Base-by-base conservation (phyloP, 2,797 vertebrate species). In the Craterocephalus amniculus region DNA sequence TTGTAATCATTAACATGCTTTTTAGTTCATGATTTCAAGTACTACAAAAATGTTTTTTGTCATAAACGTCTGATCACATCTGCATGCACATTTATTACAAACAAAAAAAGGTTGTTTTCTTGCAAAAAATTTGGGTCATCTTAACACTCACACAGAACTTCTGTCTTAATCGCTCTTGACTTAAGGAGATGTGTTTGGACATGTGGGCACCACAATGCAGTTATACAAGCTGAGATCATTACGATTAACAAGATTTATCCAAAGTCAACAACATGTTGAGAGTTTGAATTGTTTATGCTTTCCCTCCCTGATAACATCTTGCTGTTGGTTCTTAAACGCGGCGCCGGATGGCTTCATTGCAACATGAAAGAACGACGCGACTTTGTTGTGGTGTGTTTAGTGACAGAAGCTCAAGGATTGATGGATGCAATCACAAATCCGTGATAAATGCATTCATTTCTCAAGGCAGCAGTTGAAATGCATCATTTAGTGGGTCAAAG, bases 181-280 rank as follows among this genome's bases (percentile, higher is more conserved):
- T 36, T 27, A 63, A 26, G 38, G 58, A 45, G 45, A 24, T 57
- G 34, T 79, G 76, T 79, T 74, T 79, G 67, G 45, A 82, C 80
- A 82, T 14, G 65, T 81, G 82, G 24, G 13, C 52, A 2, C 29
- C 22, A 14, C 22, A 36, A 78, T 61, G 51, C 13, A 63, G 81
- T 78, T 54, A 35, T 60, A 70, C 35, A 2, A 58, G 59, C 51
- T 63, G 69, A 84, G 74, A 72, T 77, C 60, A 67, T 70, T 31
- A 1, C 10, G 61, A 87, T 81, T 60, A 76, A 70, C 8, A 0
- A 24, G 52, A 81, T 77, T 77, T 67, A 54, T 69, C 76, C 76
- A 82, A 86, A 80, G 79, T 83, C 76, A 90, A 88, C 74, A 85
- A 72, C 65, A 79, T 60, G 70, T 31, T n/a, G 56, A 81, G 66